Conservation (phyloP, 2,113 vertebrate species). For the Amazona vittata region DNA sequence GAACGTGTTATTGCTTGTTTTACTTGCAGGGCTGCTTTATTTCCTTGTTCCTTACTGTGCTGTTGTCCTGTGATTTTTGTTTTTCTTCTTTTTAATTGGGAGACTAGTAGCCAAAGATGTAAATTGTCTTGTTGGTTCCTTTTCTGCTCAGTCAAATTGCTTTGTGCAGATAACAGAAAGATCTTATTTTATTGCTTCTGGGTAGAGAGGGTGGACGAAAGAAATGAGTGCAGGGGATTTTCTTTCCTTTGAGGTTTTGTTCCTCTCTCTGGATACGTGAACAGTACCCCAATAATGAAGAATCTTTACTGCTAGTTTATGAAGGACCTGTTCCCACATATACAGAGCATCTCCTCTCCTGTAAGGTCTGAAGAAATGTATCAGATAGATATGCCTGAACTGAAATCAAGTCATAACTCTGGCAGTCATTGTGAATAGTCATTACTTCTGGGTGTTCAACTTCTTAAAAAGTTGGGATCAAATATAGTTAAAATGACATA, state of each 20-base stretch:
- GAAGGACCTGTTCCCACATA: background rate
- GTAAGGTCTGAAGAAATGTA: background rate
- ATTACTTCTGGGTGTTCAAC: background rate
- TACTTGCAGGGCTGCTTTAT: background rate
- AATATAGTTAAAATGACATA: background rate
- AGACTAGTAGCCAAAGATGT: background rate
- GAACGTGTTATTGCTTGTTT: background rate
- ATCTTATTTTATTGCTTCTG: background rate
- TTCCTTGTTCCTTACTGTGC: conserved; percentile 6
- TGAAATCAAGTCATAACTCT: background rate
- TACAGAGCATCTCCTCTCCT: background rate
- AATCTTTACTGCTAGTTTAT: background rate
- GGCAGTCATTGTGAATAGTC: background rate
- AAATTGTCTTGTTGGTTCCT: background rate
- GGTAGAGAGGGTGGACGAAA: background rate
- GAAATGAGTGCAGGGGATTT: background rate
- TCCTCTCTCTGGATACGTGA: background rate
- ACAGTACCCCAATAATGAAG: background rate
- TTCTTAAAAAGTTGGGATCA: background rate
- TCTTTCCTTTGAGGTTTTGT: background rate
- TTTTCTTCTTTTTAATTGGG: background rate
- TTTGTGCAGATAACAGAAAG: background rate
- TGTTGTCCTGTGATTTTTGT: background rate
- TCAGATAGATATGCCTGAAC: background rate
- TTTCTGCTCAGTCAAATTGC: background rate